Evolutionary conservation across 2,888 invertebrate species (phyloP).

Genomic region (Eilema caniola): DNA sequence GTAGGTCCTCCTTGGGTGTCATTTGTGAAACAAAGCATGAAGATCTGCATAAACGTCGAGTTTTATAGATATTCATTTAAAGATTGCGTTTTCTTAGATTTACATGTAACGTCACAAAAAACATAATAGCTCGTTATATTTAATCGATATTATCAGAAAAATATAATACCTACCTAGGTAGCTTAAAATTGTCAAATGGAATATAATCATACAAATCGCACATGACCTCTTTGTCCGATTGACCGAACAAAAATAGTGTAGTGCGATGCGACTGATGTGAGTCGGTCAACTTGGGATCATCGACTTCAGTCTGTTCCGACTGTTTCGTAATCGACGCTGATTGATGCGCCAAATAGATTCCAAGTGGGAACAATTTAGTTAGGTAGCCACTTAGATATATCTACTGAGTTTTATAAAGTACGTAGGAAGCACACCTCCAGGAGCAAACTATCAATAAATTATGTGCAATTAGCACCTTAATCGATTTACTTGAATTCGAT

Average conservation of each 20-base stretch:
- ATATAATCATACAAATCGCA: constrained; percentile 33
- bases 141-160: neutral
- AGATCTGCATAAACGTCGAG: neutral
- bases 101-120: neutral
- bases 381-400: neutral
- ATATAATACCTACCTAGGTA: neutral
- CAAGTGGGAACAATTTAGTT: constrained; percentile 44
- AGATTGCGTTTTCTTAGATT: neutral
- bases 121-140: neutral
- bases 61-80: neutral
- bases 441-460: neutral
- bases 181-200: constrained; percentile 1
- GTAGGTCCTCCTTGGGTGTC: neutral
- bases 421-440: neutral
- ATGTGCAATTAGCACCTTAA: too few relatives aligned
- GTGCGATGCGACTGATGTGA: constrained; percentile 37
- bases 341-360: constrained; percentile 60
- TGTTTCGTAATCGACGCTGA: constrained; percentile 62
- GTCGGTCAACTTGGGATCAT: constrained; percentile 68
- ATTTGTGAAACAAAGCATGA: neutral
- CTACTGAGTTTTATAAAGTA: neutral
- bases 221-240: constrained; percentile 45
- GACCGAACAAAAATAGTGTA: constrained; percentile 66
- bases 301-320: constrained; percentile 49
- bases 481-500: too few relatives aligned